Base-by-base conservation (phyloP, 2,113 vertebrate species). In the Alces alces region DNA sequence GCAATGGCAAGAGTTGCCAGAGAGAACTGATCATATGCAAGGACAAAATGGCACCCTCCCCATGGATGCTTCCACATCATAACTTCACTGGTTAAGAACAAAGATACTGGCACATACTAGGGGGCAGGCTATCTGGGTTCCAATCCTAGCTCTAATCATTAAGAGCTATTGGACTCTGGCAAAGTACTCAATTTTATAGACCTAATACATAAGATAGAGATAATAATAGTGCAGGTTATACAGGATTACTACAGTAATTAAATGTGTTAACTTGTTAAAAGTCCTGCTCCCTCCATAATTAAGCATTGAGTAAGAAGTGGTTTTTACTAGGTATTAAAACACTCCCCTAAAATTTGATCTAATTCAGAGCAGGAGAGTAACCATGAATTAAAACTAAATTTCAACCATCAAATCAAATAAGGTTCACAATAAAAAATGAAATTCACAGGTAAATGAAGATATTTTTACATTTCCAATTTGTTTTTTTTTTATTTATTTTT, bases 371-470 rank as follows among this genome's bases (percentile, higher is more conserved):
- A 76, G 54, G 27, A 55, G 45, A 73, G 0, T 16, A 17, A 64
- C 50, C 30, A 15, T 79, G 39, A 95, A 82, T 85, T 83, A n/a
- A 66, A 97, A 89, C 9, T 84, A 79, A 87, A 92, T 76, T 61
- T 89, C 76, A 54, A 94, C 30, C 54, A 52, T 54, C 43, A 91
- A 45, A 64, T 84, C 64, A 84, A 95, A 85, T 33, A 13, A 97
- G 45, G 25, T 17, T 97, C 82, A 96, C 23, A 93, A 6, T 19
- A 83, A n/a, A 95, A 92, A 93, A 21, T 95, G 39, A 94, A 95
- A 92, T 57, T 60, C 30, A 92, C 11, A 92, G 52, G 90, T 61
- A 82, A 89, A 79, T 60, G 61, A 43, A 84, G 13, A 43, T 91
- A 70, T 76, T 94, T 93, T 86, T 94, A 52, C 9, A 70, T 39